phyloP scores from a whole-genome alignment of 2,113 vertebrate species.

The Macquaria ambigua region DNA sequence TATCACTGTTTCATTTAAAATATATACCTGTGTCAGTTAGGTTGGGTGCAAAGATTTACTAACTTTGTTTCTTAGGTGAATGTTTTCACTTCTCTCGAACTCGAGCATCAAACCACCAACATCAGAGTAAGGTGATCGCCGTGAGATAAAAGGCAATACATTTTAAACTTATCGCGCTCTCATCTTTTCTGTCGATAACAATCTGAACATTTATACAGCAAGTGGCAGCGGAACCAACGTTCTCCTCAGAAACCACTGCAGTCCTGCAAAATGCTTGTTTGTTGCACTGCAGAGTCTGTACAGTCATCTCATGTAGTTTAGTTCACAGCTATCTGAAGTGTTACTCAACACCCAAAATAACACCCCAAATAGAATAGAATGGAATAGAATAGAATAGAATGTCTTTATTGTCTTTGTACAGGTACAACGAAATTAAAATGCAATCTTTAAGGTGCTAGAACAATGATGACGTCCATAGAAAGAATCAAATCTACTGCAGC shows the following conservation, averaged over 20 bases:
- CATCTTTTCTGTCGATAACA: constrained; percentile 24
- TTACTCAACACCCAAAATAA: background rate
- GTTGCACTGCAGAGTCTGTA: background rate
- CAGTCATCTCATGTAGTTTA: background rate
- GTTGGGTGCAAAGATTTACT: background rate
- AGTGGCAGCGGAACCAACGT: background rate
- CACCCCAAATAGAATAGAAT: too few relatives aligned
- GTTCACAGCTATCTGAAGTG: background rate
- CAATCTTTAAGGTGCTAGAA: too few relatives aligned
- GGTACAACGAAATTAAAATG: too few relatives aligned
- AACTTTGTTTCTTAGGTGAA: background rate
- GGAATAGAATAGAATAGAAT: too few relatives aligned
- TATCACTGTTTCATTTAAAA: too few relatives aligned
- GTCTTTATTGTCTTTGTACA: too few relatives aligned
- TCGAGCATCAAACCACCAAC: background rate
- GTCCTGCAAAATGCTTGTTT: background rate
- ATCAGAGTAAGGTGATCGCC: background rate
- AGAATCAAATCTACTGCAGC: too few relatives aligned
- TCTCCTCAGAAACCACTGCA: constrained; percentile 1
- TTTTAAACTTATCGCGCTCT: background rate
- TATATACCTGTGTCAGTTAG: too few relatives aligned
- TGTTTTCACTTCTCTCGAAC: background rate
- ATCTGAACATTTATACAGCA: constrained; percentile 16
- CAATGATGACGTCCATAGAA: too few relatives aligned
- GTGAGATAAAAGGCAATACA: background rate